A percentile compares a stretch with the other conserved stretches of the same genome.
These are phyloP conservation scores for Apomyelois bistriatella DNA, from an alignment of 2,888 invertebrate species.

Conservation along the genomic window DNA sequence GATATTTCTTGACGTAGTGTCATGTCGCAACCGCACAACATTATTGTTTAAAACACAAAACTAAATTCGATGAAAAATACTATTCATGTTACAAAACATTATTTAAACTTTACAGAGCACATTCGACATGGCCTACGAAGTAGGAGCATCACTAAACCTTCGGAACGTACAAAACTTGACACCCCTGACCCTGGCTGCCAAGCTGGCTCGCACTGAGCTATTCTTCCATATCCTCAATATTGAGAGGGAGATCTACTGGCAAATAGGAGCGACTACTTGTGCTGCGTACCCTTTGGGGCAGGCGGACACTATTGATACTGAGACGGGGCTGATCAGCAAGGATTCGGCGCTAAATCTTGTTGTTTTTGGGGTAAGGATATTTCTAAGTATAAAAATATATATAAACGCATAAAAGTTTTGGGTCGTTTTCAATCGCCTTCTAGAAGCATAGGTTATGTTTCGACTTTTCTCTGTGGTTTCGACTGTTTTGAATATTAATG, in stretches of 20 bases:
- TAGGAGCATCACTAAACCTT: constrained; percentile 93
- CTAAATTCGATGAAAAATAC: too few relatives aligned
- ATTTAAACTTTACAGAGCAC: constrained; percentile 80
- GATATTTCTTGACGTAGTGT: too few relatives aligned
- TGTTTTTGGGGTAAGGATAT: constrained; percentile 91
- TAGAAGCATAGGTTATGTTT: too few relatives aligned
- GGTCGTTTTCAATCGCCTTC: too few relatives aligned
- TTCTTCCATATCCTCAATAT: constrained; percentile 98
- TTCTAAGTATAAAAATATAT: too few relatives aligned
- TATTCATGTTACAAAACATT: background rate
- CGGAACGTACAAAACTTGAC: constrained; percentile 93
- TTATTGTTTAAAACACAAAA: too few relatives aligned
- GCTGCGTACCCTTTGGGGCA: constrained; percentile 97
- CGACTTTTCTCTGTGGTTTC: too few relatives aligned
- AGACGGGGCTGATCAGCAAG: constrained; percentile 95
- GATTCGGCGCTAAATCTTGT: constrained; percentile 97
- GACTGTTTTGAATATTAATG: too few relatives aligned
- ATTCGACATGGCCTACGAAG: constrained; percentile 96
- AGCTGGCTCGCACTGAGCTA: constrained; percentile 94
- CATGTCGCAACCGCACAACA: too few relatives aligned
- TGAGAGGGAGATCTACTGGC: constrained; percentile 98
- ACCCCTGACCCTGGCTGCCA: constrained; percentile 95
- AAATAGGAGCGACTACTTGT: constrained; percentile 96
- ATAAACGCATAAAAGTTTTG: too few relatives aligned
- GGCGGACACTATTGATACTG: constrained; percentile 96